Evolutionary conservation across 2,888 invertebrate species (phyloP).

Genomic region (Ormyrus labotus): DNA sequence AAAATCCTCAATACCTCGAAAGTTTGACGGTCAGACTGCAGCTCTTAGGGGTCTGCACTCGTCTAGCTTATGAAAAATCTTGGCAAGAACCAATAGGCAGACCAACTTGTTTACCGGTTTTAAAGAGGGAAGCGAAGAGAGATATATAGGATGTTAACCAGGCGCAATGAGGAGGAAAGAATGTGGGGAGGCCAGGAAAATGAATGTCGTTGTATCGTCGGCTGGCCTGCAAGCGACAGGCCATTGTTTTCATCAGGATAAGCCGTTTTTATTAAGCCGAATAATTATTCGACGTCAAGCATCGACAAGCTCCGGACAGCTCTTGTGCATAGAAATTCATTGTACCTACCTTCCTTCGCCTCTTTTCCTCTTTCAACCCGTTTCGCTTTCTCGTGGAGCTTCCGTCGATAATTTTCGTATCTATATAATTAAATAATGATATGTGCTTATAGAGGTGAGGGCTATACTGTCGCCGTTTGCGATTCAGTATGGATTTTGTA

Average conservation of each 20-base stretch:
- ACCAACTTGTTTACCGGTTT: slow-evolving; percentile 14
- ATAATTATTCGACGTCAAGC: slow-evolving; percentile 69
- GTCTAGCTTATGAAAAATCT: slow-evolving; percentile 30
- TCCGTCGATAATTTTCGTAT: no score
- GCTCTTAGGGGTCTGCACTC: neutral
- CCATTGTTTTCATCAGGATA: slow-evolving; percentile 71
- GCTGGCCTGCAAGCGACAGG: slow-evolving; percentile 67
- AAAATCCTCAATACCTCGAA: neutral
- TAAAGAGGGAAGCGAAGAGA: neutral
- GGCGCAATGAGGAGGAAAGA: slow-evolving; percentile 9
- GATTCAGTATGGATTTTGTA: no score
- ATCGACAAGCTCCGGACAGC: slow-evolving; percentile 56
- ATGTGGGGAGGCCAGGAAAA: slow-evolving; percentile 26
- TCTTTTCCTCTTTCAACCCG: neutral
- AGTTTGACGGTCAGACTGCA: neutral
- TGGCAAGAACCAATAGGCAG: slow-evolving; percentile 15
- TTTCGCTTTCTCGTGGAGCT: neutral
- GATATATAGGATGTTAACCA: slow-evolving; percentile 26
- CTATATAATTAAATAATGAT: no score
- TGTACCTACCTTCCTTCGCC: neutral
- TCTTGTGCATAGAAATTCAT: slow-evolving; percentile 22
- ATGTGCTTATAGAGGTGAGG: no score
- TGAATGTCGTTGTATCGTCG: slow-evolving; percentile 56
- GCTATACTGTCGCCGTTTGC: no score
- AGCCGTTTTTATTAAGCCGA: slow-evolving; percentile 72